Conservation (phyloP, 2,113 vertebrate genomes). For the Melanerpes aurifrons region DNA sequence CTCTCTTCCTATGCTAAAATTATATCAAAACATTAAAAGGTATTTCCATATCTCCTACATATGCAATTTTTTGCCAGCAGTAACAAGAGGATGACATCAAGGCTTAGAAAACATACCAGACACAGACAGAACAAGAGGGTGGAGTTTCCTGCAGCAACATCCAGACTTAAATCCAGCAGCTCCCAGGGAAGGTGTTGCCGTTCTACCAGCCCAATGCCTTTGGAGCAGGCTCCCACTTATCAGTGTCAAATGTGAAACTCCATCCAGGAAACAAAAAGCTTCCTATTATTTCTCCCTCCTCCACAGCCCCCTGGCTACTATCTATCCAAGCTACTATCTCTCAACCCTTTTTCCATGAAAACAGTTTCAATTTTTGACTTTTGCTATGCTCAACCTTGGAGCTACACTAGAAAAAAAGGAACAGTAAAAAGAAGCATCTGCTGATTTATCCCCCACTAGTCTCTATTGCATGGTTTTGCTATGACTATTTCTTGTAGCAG, state of each 20-base stretch:
- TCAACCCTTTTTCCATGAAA: not conserved
- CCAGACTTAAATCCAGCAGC: conserved; percentile 35
- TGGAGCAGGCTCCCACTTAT: not conserved
- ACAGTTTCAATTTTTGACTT: not conserved
- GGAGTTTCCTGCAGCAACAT: conserved; percentile 22
- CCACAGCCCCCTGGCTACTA: not conserved
- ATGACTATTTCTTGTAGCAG: not conserved
- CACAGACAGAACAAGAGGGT: not conserved
- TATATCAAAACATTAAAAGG: conserved; percentile 23
- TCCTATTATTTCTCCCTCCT: conserved; percentile 16
- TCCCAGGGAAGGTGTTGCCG: not conserved
- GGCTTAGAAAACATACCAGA: not conserved
- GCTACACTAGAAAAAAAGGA: not conserved
- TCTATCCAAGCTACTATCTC: not conserved
- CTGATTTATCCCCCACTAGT: not conserved
- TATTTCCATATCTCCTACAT: conserved; percentile 55
- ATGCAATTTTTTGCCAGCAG: conserved; percentile 5
- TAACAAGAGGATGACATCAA: not conserved
- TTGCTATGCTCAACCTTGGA: not conserved
- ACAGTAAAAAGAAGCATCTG: not conserved
- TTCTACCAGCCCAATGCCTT: not conserved
- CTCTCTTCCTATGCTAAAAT: conserved; percentile 57
- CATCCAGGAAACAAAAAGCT: conserved; percentile 23
- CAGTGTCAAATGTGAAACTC: not conserved
- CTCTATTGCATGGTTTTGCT: not conserved